These are phyloP conservation scores for Pteronura brasiliensis DNA, from an alignment of 2,113 vertebrate genomes.

Conservation along the genomic window DNA sequence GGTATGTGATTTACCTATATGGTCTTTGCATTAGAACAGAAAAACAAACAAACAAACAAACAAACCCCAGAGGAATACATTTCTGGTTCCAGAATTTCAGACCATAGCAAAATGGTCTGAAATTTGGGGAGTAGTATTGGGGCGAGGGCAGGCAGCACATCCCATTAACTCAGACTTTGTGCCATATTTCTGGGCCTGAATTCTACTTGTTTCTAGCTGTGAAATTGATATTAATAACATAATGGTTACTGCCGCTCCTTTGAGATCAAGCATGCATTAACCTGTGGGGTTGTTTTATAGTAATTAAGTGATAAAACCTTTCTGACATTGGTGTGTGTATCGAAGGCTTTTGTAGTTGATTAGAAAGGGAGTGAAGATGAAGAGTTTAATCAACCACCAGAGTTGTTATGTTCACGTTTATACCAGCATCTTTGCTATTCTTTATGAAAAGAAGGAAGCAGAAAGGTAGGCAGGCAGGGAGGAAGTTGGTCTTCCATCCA, in stretches of 20 bases:
- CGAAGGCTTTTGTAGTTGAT: slow-evolving; percentile 42
- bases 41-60: background rate
- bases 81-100: slow-evolving; percentile 16
- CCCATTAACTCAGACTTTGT: background rate
- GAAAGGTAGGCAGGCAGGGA: background rate
- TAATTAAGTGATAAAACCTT: slow-evolving; percentile 64
- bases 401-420: background rate
- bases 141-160: background rate
- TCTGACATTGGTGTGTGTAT: background rate
- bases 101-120: background rate
- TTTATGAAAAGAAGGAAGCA: background rate
- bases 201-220: background rate
- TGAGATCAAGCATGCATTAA: slow-evolving; percentile 59
- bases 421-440: background rate
- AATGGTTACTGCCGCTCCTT: slow-evolving; percentile 17
- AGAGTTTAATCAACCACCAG: slow-evolving; percentile 43
- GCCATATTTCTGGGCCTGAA: background rate
- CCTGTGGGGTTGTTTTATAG: slow-evolving; percentile 43
- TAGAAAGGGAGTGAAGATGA: slow-evolving; percentile 27
- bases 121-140: background rate
- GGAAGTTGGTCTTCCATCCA: background rate
- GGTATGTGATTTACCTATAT: background rate
- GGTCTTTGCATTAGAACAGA: background rate
- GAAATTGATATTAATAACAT: slow-evolving; percentile 38
- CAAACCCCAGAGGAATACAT: background rate